Evolutionary conservation across 2,888 invertebrate genomes (phyloP), one percentile per base, ranked within the genome.

Genomic region (Nemurella pictetii): DNA sequence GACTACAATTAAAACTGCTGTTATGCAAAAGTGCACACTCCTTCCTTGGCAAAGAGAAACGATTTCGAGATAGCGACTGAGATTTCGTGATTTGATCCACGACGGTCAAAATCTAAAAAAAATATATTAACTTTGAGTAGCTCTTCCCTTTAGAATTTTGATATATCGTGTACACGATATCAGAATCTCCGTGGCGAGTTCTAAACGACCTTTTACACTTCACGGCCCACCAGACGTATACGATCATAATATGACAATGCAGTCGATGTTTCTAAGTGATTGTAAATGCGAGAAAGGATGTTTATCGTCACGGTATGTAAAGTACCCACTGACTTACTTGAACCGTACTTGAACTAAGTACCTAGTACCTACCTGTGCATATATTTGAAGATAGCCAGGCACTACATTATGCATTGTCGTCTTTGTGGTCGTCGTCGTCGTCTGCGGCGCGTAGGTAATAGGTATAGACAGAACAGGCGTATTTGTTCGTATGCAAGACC

Each of bases 301-400:
- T 78, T 29, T 29, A 75, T 75, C 55, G 55, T 55, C 55, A 55
- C 20, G 55, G 55, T 55, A 55, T 55, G 55, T 20, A 55, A 55
- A 55, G 55, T 55, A 55, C 55, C 55, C 20, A 55, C 15, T 55
- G 55, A 55, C 55, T 55, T 55, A 55, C 55, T 55, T 55, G 29
- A 28, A 75, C 75, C 29, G 28, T 78, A 78, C 78, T 30, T 78
- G 75, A 75, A 75, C 75, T 75, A 75, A 75, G 75, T 75, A 75
- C 25, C 74, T n/a, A 74, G 74, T 74, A 26, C 74, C 7, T 55
- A 32, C 20, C 55, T 55, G 20, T 55, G 55, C 55, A 55, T 55
- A 55, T 55, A 55, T 55, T 55, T 55, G 55, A 55, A 55, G 55
- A 55, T 55, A 55, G 55, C 55, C 55, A 55, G 20, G 20, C 55